Base-by-base conservation (phyloP, 1,140 invertebrate species). In the Sitobion miscanthi region DNA sequence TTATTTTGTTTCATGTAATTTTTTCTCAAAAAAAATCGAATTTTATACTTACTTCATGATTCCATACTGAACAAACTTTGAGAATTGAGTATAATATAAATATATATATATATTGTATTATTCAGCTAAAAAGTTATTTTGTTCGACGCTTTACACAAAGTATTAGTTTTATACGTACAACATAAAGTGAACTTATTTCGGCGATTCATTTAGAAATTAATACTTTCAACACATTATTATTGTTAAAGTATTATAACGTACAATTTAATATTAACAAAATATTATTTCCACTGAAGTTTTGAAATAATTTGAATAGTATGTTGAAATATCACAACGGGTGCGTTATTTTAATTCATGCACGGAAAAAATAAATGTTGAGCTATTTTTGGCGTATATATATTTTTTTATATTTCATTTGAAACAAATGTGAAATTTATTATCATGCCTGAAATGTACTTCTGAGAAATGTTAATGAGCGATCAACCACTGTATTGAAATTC, bases 51-150 rank as follows among this genome's bases (percentile, higher is more conserved):
- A 85, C 42, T 85, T 85, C 38, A 42, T 45, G 11, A 85, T 42
- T 86, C n/a, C 45, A 86, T 86, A n/a, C 62, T 47, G 14, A 86
- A 86, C 45, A 86, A 86, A 86, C 85, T 86, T 45, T 86, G 14
- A 47, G 25, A 86, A 86, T 30, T 47, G 38, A 47, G 45, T 86
- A 86, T 45, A 47, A 45, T 42, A 14, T 45, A 17, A 42, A 45
- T n/a, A 14, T 30, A 62, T 62, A 62, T 62, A 69, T 69, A 30
- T 38, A 82, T 82, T 82, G 11, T 69, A 62, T 62, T 82, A 35
- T 82, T 21, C n/a, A 38, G 21, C 42, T 86, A 17, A 86, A 86
- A 86, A 86, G 23, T 47, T 86, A 86, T 47, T 42, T 47, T 47
- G 35, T 38, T 77, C 77, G 35, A 83, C 8, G 35, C 21, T 83